phyloP scores from a whole-genome alignment of 2,797 vertebrate species.

The Aldrovandia affinis region DNA sequence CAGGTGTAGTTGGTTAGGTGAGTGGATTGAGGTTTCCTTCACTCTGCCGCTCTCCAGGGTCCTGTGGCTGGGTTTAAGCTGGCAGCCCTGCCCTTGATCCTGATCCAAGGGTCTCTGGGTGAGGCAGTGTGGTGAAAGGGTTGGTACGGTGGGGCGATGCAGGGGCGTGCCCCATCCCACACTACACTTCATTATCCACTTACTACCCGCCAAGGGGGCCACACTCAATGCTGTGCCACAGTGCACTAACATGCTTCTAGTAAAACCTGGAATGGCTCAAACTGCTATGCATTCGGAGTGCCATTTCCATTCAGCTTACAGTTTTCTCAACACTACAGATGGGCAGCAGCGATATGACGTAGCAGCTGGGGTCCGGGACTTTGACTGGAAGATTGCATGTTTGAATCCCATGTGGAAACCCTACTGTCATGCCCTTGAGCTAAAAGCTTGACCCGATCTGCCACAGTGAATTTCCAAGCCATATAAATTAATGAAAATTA shows the following conservation, averaged over 20 bases:
- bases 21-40: too few relatives aligned
- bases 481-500: constrained; percentile 7
- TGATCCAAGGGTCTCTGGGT: too few relatives aligned
- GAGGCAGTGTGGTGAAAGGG: too few relatives aligned
- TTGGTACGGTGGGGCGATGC: too few relatives aligned
- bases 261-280: not conserved
- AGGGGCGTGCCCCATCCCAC: too few relatives aligned
- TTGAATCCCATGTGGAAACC: not conserved
- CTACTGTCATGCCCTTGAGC: not conserved
- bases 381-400: not conserved
- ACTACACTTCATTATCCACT: not conserved
- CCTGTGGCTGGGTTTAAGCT: too few relatives aligned
- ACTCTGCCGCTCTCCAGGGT: too few relatives aligned
- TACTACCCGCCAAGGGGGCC: not conserved
- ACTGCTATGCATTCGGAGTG: not conserved
- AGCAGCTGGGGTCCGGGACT: not conserved
- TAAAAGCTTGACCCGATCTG: not conserved
- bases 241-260: too few relatives aligned
- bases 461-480: not conserved
- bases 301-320: not conserved
- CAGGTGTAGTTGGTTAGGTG: too few relatives aligned
- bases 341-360: not conserved
- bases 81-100: too few relatives aligned
- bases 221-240: not conserved
- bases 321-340: not conserved